A percentile compares a stretch with the other conserved stretches of the same genome.
Conservation (phyloP, 2,888 invertebrate species). For the Xanthorhoe spadicearia region DNA sequence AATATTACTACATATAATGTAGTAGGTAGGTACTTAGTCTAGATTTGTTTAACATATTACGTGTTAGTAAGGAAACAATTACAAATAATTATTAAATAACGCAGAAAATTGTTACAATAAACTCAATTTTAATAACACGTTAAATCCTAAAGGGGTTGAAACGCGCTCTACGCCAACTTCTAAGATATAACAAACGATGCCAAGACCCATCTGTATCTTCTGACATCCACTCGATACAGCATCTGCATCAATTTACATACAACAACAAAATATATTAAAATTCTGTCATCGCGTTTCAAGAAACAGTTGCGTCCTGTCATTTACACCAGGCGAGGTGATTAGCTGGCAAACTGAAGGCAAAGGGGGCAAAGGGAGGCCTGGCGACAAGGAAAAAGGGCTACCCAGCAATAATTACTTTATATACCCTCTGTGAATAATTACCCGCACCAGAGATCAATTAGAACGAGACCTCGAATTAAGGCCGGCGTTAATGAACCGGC, state of each 20-base stretch:
- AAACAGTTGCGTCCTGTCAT: constrained; percentile 79
- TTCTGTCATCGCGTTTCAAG: constrained; percentile 79
- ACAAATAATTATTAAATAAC: no score
- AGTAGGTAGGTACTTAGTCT: no score
- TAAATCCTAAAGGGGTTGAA: not conserved
- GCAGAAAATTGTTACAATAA: not conserved
- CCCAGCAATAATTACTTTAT: constrained; percentile 82
- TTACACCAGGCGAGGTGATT: constrained; percentile 80
- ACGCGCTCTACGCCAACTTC: constrained; percentile 19
- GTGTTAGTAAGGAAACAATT: no score
- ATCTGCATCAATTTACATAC: constrained; percentile 80
- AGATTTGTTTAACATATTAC: no score
- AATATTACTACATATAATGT: no score
- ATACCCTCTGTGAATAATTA: constrained; percentile 83
- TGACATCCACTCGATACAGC: constrained; percentile 47
- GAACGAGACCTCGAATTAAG: constrained; percentile 75
- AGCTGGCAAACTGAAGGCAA: constrained; percentile 53
- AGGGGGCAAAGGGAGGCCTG: constrained; percentile 41
- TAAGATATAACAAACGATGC: constrained; percentile 36
- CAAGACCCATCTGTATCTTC: constrained; percentile 38
- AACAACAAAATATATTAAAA: constrained; percentile 83
- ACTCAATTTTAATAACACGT: constrained; percentile 9
- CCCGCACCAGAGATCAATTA: constrained; percentile 79
- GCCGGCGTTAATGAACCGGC: constrained; percentile 72
- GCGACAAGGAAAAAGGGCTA: constrained; percentile 83